Percentiles rank a stretch among this genome's conserved stretches.
These are phyloP conservation scores for Dynastes maya DNA, from an alignment of 2,888 invertebrate species.

Conservation along the genomic window DNA sequence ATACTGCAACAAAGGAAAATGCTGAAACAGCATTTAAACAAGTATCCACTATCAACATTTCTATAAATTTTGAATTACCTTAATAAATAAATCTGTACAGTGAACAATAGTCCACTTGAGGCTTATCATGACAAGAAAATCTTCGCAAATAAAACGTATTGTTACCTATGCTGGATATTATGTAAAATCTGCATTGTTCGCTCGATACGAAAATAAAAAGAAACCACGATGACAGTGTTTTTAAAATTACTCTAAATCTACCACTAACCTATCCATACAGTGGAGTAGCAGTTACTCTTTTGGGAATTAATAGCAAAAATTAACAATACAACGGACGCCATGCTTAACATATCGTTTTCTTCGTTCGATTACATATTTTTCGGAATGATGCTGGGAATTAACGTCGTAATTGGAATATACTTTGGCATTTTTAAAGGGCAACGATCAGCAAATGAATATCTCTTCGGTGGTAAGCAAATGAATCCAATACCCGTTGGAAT, in stretches of 20 bases:
- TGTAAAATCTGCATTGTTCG: not conserved
- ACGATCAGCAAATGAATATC: constrained; percentile 78
- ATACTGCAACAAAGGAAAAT: no score
- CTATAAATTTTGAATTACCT: no score
- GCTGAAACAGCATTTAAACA: no score
- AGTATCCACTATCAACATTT: no score
- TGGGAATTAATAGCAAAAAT: not conserved
- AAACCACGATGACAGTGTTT: not conserved
- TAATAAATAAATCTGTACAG: no score
- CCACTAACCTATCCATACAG: not conserved
- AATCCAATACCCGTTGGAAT: constrained; percentile 66
- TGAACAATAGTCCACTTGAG: no score
- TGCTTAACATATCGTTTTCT: not conserved
- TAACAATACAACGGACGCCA: not conserved
- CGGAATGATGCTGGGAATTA: constrained; percentile 70
- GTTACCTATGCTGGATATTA: no score
- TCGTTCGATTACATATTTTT: not conserved
- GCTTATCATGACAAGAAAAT: not conserved
- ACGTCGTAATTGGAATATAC: constrained; percentile 74
- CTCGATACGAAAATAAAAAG: not conserved
- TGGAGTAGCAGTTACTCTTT: not conserved
- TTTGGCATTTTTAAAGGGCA: constrained; percentile 74
- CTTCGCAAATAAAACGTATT: no score
- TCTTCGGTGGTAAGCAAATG: constrained; percentile 82
- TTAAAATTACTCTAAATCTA: not conserved